Conservation (phyloP, 2,113 vertebrate species). For the Chionodraco myersi region DNA sequence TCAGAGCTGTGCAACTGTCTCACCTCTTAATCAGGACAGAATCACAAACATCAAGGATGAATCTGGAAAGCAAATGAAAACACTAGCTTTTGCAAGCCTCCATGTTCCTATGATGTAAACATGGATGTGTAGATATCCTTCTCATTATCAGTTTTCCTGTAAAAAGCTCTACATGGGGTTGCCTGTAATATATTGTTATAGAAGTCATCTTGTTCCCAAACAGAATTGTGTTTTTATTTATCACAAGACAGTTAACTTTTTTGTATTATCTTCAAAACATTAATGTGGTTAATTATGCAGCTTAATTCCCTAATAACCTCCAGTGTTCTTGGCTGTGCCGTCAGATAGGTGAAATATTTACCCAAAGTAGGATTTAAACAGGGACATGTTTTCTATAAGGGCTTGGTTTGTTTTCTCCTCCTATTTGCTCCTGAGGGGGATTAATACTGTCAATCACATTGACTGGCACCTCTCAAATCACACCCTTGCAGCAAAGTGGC, state of each 20-base stretch:
- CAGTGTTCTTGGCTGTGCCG: constrained; percentile 45
- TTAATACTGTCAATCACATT: constrained; percentile 85
- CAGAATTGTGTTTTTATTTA: constrained; percentile 18
- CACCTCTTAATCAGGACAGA: constrained; percentile 74
- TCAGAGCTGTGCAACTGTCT: constrained; percentile 72
- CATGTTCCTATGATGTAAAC: constrained; percentile 22
- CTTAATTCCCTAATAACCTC: constrained; percentile 61
- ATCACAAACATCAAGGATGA: constrained; percentile 63
- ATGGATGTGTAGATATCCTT: neutral
- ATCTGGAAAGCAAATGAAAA: constrained; percentile 57
- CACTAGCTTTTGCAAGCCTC: constrained; percentile 4
- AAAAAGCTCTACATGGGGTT: neutral
- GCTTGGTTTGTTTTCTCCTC: constrained; percentile 81
- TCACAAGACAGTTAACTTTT: constrained; percentile 5
- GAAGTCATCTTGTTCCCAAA: neutral
- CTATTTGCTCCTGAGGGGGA: constrained; percentile 86
- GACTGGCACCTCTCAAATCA: constrained; percentile 87
- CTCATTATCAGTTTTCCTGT: constrained; percentile 20
- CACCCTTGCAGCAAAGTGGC: constrained; percentile 85
- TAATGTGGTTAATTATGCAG: constrained; percentile 63
- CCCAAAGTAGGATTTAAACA: constrained; percentile 82
- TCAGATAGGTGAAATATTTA: constrained; percentile 79
- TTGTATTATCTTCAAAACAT: constrained; percentile 29
- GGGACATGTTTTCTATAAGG: constrained; percentile 82
- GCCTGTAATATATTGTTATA: neutral